These are phyloP conservation scores for Meandrusa payeni DNA, from an alignment of 2,888 invertebrate genomes.

Conservation along the genomic window DNA sequence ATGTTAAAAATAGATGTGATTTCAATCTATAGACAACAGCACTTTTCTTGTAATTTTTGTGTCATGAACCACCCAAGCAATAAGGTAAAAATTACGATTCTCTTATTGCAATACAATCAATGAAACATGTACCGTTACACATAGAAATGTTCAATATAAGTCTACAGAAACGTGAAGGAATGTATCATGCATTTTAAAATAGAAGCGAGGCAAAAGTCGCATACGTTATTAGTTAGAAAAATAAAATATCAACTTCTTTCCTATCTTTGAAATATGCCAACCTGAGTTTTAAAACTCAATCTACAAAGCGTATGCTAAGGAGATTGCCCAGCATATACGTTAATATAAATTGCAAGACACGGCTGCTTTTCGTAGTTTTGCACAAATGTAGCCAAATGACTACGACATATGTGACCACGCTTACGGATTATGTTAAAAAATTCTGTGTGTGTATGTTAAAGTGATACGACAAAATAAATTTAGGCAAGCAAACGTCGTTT, in stretches of 20 bases:
- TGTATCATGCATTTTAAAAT: slow-evolving; percentile 9
- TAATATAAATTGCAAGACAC: slow-evolving; percentile 22
- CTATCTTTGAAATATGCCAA: slow-evolving; percentile 18
- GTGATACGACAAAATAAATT: neutral
- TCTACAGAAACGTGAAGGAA: slow-evolving; percentile 5
- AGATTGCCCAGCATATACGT: slow-evolving; percentile 19
- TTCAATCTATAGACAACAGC: too few relatives aligned
- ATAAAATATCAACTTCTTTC: slow-evolving; percentile 8
- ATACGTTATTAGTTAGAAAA: slow-evolving; percentile 13
- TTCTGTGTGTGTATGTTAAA: slow-evolving; percentile 12
- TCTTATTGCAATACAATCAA: too few relatives aligned
- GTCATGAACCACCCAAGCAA: too few relatives aligned
- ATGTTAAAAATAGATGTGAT: too few relatives aligned
- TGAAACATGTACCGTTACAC: too few relatives aligned
- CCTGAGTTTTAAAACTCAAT: slow-evolving; percentile 19
- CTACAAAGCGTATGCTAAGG: slow-evolving; percentile 18
- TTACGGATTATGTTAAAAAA: slow-evolving; percentile 8
- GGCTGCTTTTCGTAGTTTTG: slow-evolving; percentile 16
- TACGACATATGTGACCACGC: slow-evolving; percentile 17
- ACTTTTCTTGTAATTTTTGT: too few relatives aligned
- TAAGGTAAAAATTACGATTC: too few relatives aligned
- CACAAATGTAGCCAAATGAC: slow-evolving; percentile 13
- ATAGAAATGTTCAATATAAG: too few relatives aligned
- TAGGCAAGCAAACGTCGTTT: neutral
- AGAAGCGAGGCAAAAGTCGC: slow-evolving; percentile 11